A percentile compares a stretch with the other conserved stretches of the same genome.
These are phyloP conservation scores for Yoshiicerus persimilis DNA, from an alignment of 1,140 invertebrate genomes.

Conservation along the genomic window DNA sequence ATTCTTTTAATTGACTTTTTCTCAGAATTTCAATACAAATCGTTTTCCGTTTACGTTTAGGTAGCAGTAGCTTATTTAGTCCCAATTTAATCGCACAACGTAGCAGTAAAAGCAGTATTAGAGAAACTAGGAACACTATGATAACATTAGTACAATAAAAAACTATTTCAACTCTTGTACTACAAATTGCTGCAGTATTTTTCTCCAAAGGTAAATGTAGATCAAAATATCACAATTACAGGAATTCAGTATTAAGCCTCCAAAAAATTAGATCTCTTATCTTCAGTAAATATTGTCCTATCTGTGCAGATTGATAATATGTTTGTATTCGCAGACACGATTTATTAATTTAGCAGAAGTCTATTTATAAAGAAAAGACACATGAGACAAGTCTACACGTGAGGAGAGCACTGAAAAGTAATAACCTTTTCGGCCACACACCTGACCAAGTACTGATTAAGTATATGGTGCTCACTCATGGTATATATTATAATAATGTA, in stretches of 20 bases:
- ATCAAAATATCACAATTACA: background rate
- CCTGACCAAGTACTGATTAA: constrained; percentile 39
- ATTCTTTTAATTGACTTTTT: background rate
- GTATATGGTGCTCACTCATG: constrained; percentile 7
- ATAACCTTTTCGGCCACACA: constrained; percentile 34
- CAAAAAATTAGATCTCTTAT: background rate
- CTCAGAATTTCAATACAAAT: too few species aligned
- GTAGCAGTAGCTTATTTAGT: too few species aligned
- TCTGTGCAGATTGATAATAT: background rate
- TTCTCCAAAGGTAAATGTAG: background rate
- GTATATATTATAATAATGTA: background rate
- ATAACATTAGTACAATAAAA: too few species aligned
- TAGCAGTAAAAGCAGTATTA: too few species aligned
- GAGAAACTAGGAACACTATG: too few species aligned
- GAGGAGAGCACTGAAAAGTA: constrained; percentile 3
- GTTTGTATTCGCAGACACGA: background rate
- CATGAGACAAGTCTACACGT: background rate
- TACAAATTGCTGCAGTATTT: too few species aligned
- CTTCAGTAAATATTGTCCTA: background rate
- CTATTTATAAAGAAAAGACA: background rate
- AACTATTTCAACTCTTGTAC: too few species aligned
- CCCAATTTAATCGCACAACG: too few species aligned
- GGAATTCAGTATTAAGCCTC: background rate
- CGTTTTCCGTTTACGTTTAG: too few species aligned
- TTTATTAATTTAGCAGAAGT: background rate